Evolutionary conservation across 2,888 invertebrate genomes (phyloP), one percentile per base, ranked within the genome.

Genomic region (Colostygia pectinataria): DNA sequence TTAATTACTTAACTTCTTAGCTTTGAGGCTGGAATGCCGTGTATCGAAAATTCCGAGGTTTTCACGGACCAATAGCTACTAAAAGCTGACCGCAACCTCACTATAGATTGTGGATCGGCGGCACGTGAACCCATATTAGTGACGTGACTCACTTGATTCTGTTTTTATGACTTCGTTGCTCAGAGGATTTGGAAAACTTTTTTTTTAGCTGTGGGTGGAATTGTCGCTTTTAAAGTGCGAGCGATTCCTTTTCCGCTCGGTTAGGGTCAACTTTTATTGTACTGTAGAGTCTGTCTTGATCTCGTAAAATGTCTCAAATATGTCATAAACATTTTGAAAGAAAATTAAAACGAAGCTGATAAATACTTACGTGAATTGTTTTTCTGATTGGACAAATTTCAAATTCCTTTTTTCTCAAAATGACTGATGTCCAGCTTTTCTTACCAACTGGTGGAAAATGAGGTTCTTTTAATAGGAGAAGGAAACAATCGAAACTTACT

Each of bases 1-100:
- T 23, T 40, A 40, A 40, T 40, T 40, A 40, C 40, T 42, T 42
- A 42, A 33, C 33, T 10, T 33, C 33, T 42, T 29, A 38, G 24
- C 14, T 33, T 12, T 56, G 53, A 52, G 46, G 9, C 29, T 37
- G 51, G 46, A 64, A 61, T 58, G 42, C 4, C 13, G 4, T 61
- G 62, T 62, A 65, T 61, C 42, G 61, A 61, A 66, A 69, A 68
- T 62, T 66, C 65, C 64, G 55, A 55, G 49, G 56, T 59, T 68
- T 66, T 71, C 65, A 68, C 62, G 61, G 60, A 60, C 63, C 67
- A 61, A 55, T 64, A 55, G 47, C 57, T 45, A 28, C 31, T 50
- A 58, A 68, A 66, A 59, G 63, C 59, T 51, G 48, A 57, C 55
- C 54, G 40, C 57, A 51, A 50, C 53, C 51, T 65, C 58, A 57